phyloP scores from a whole-genome alignment of 2,113 vertebrate species.

The Elephas maximus region DNA sequence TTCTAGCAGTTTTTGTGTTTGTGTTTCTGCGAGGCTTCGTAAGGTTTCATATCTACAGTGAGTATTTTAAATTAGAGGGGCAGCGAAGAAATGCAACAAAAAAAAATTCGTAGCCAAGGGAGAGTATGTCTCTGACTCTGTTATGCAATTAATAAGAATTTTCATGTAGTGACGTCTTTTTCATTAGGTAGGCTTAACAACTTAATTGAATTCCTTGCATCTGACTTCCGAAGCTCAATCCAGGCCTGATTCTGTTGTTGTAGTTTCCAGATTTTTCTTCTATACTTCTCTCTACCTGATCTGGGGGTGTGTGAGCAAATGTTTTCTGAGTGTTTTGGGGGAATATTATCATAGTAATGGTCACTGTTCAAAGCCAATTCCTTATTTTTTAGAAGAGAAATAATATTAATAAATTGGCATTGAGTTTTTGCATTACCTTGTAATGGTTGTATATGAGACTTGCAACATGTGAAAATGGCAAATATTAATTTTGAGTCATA shows the following conservation, averaged over 20 bases:
- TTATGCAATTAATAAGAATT: slow-evolving; percentile 11
- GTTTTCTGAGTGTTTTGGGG: slow-evolving; percentile 6
- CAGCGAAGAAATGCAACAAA: not conserved
- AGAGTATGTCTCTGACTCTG: not conserved
- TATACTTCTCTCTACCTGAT: not conserved
- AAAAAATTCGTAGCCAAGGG: not conserved
- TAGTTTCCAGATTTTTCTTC: slow-evolving; percentile 40
- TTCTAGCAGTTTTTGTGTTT: slow-evolving; percentile 47
- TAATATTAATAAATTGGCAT: not conserved
- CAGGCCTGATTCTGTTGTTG: not conserved
- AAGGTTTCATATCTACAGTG: slow-evolving; percentile 44
- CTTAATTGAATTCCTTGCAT: slow-evolving; percentile 60
- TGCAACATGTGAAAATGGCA: slow-evolving; percentile 56
- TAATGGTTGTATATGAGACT: slow-evolving; percentile 38
- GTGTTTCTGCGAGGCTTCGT: not conserved
- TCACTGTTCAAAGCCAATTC: slow-evolving; percentile 15
- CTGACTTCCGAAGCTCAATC: slow-evolving; percentile 19
- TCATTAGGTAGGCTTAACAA: slow-evolving; percentile 40
- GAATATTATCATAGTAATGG: slow-evolving; percentile 46
- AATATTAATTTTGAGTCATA: slow-evolving; percentile 39
- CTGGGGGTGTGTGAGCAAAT: slow-evolving; percentile 3
- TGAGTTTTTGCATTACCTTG: slow-evolving; percentile 57
- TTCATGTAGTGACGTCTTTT: slow-evolving; percentile 32
- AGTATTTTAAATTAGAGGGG: slow-evolving; percentile 46
- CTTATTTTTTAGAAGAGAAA: slow-evolving; percentile 49